Conservation (phyloP, 2,888 invertebrate genomes). For the Aplocera efformata region DNA sequence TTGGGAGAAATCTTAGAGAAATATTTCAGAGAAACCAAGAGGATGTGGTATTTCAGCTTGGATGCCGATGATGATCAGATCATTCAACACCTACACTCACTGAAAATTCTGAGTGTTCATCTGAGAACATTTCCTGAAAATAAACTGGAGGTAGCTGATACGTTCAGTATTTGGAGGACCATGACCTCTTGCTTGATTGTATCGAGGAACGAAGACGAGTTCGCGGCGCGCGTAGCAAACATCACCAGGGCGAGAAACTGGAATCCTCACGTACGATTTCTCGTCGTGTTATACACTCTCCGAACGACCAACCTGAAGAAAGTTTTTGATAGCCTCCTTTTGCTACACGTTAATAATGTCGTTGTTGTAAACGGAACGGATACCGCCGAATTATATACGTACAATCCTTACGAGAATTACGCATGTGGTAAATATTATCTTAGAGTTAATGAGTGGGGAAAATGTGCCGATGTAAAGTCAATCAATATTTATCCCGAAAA, state of each 20-base stretch:
- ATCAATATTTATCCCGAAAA: constrained; percentile 40
- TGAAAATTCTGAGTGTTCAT: constrained; percentile 4
- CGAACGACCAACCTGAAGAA: constrained; percentile 21
- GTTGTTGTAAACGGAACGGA: constrained; percentile 39
- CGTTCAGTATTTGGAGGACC: too few relatives aligned
- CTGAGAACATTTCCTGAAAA: background rate
- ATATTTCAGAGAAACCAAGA: constrained; percentile 24
- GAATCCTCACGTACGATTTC: constrained; percentile 44
- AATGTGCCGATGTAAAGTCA: constrained; percentile 33
- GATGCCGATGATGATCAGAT: constrained; percentile 16
- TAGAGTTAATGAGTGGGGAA: constrained; percentile 41
- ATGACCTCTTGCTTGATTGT: constrained; percentile 36
- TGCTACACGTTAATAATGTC: constrained; percentile 37
- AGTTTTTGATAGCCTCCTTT: constrained; percentile 44
- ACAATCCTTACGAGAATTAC: constrained; percentile 54
- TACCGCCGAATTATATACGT: constrained; percentile 44
- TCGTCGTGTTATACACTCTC: constrained; percentile 38
- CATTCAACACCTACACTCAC: constrained; percentile 26
- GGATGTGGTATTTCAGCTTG: constrained; percentile 24
- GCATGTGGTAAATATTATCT: constrained; percentile 53
- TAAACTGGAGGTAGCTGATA: background rate
- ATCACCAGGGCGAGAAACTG: constrained; percentile 38
- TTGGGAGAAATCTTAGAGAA: constrained; percentile 20
- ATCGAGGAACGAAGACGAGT: constrained; percentile 24
- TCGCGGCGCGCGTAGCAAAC: constrained; percentile 23